Conservation (phyloP, 2,113 vertebrate genomes). For the Plecotus auritus region DNA sequence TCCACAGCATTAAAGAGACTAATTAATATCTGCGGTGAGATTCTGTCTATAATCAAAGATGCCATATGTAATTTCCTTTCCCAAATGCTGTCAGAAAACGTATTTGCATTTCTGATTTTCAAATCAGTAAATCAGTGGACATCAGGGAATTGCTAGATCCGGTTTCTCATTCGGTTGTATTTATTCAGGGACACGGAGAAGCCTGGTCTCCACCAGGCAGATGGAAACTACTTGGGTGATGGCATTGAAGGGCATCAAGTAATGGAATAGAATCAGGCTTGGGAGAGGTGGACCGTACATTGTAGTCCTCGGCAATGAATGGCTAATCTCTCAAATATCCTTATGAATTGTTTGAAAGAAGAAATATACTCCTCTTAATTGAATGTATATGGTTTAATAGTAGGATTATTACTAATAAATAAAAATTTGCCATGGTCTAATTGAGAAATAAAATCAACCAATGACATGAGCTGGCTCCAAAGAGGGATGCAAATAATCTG, state of each 20-base stretch:
- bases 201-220: neutral
- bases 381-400: neutral
- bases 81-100: neutral
- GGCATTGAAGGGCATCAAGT: neutral
- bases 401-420: neutral
- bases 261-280: neutral
- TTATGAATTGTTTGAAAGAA: neutral
- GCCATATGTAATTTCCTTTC: neutral
- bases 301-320: neutral
- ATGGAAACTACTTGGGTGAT: neutral
- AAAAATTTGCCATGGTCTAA: constrained; percentile 21
- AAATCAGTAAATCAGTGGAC: neutral
- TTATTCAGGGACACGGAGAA: neutral
- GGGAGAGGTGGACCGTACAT: neutral
- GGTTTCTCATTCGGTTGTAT: neutral
- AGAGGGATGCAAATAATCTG: neutral
- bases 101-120: constrained; percentile 16
- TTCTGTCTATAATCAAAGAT: neutral
- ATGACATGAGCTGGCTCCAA: neutral
- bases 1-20: neutral
- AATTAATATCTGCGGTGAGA: neutral
- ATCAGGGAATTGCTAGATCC: neutral
- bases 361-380: neutral
- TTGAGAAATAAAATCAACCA: constrained; percentile 3
- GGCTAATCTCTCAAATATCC: neutral